Evolutionary conservation across 2,113 vertebrate species (phyloP).

Genomic region (Centropus unirufus): DNA sequence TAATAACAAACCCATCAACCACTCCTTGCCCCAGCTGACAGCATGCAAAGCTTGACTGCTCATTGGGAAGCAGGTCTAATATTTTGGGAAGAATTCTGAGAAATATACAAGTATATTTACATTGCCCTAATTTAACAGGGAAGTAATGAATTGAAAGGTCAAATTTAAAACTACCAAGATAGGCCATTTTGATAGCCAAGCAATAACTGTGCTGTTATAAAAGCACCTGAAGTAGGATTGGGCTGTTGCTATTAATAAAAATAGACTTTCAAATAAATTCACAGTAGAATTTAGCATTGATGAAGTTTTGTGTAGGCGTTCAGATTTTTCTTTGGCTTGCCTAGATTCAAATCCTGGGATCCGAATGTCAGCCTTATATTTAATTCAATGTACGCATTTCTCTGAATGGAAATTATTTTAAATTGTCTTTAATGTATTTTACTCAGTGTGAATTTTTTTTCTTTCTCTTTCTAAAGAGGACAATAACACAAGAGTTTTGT

Average conservation of each 20-base stretch:
- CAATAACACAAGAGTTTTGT: conserved; percentile 98
- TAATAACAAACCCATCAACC: neutral
- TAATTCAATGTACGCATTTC: neutral
- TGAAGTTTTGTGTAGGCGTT: neutral
- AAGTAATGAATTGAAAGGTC: neutral
- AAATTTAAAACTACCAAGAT: neutral
- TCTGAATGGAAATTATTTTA: neutral
- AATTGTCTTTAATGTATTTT: neutral
- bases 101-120: neutral
- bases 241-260: neutral
- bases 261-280: neutral
- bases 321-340: neutral
- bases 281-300: neutral
- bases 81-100: neutral
- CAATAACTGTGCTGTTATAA: neutral
- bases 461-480: conserved; percentile 86
- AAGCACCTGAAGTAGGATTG: neutral
- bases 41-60: neutral
- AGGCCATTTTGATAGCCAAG: neutral
- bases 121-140: neutral
- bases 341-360: neutral
- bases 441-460: conserved; percentile 35
- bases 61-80: neutral
- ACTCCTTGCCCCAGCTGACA: neutral
- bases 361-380: neutral